These are phyloP conservation scores for Conopomorpha cramerella DNA, from an alignment of 1,140 invertebrate genomes.

Conservation along the genomic window DNA sequence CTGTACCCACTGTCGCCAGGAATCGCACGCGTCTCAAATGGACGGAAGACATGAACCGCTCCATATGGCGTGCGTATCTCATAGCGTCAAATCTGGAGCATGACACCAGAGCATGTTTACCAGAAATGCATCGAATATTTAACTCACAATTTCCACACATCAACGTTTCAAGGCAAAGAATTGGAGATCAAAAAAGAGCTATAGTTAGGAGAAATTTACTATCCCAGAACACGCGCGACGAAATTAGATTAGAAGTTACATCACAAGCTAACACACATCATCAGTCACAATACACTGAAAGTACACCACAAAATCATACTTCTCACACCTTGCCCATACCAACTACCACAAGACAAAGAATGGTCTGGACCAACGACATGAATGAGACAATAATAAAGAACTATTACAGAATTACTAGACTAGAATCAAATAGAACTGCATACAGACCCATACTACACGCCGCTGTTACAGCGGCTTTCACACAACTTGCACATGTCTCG, in stretches of 20 bases:
- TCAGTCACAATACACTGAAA: neutral
- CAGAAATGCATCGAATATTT: neutral
- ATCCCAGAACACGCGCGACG: neutral
- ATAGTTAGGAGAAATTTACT: neutral
- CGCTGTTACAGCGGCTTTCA: too few species aligned
- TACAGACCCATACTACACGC: too few species aligned
- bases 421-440: neutral
- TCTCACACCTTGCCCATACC: too few species aligned
- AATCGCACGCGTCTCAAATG: too few species aligned
- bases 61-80: neutral
- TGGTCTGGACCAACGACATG: neutral
- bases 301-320: neutral
- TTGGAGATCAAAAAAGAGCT: neutral
- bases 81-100: neutral
- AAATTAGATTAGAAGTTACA: neutral
- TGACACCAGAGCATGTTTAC: neutral
- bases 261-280: neutral
- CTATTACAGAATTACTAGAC: neutral
- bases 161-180: neutral
- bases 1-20: too few species aligned
- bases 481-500: too few species aligned
- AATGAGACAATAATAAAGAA: neutral
- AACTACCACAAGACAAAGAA: too few species aligned
- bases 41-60: neutral
- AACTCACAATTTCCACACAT: neutral